Base-by-base conservation (phyloP, 1,140 invertebrate species). In the Asbolus verrucosus region DNA sequence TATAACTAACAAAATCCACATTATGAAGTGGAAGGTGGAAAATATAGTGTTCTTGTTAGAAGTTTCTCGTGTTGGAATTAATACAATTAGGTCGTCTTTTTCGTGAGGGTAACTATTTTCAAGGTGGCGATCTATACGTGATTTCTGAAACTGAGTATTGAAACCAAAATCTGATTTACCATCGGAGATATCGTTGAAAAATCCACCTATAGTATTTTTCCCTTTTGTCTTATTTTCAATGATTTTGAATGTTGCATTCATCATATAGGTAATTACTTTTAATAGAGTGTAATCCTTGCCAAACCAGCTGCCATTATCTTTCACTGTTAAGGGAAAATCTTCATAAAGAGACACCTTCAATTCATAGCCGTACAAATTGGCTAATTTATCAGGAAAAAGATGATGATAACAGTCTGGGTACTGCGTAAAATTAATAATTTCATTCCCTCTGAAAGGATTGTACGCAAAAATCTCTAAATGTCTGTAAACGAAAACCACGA, bases 161-260 rank as follows among this genome's bases (percentile, higher is more conserved):
- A 62, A 62, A 15, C 60, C n/a, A 36, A 62, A 62, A 18, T 62
- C 60, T 15, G 33, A 18, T 2, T 15, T 62, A 16, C 16, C 21
- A 62, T 18, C 36, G 2, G 2, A 1, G 8, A 62, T 18, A 18
- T 38, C 30, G 9, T 62, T 6, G 30, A 33, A 13, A 2, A 31
- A 6, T 38, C 30, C 33, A 27, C 3, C 3, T 4, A 3, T 8
- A 3, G 3, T 8, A 27, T 27, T 27, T 27, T 27, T 3, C 3
- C 3, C n/a, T n/a, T n/a, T n/a, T 11, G 39, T 15, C n/a, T n/a
- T n/a, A n/a, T n/a, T n/a, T 30, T 30, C n/a, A 6, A 66, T 9
- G 8, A 66, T 46, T 43, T 15, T 6, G 8, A 27, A 66, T 9
- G 63, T 66, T 6, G 63, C 63, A 50, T 66, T 66, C 14, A 66